Evolutionary conservation across 2,797 vertebrate species (phyloP).

Genomic region (Denticeps clupeoides): DNA sequence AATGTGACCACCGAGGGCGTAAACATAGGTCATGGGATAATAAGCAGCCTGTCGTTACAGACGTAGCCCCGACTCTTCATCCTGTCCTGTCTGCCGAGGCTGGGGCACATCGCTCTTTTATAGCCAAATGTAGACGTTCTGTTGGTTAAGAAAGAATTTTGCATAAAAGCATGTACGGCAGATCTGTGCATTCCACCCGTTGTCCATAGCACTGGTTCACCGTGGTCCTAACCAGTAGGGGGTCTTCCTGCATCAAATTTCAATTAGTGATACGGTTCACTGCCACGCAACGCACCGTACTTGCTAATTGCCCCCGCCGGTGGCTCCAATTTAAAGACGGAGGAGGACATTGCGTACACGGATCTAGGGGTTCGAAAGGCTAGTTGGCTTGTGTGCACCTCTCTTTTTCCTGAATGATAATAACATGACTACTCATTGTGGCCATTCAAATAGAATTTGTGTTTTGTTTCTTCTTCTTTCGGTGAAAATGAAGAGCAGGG

Average conservation of each 20-base stretch:
- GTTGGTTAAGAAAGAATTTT: no score
- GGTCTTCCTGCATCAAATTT: background rate
- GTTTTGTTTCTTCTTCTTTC: no score
- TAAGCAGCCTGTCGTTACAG: slow-evolving; percentile 45
- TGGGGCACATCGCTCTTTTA: no score
- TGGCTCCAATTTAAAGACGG: background rate
- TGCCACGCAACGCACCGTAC: background rate
- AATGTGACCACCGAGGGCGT: slow-evolving; percentile 40
- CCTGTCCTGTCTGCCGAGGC: background rate
- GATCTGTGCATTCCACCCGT: background rate
- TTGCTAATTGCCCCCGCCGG: background rate
- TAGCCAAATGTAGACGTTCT: no score
- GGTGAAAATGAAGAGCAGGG: no score
- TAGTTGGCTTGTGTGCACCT: no score
- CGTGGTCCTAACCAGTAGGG: background rate
- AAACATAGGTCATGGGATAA: slow-evolving; percentile 41
- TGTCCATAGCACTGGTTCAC: background rate
- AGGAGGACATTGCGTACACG: background rate
- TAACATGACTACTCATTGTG: no score
- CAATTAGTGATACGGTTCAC: background rate
- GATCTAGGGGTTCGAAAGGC: no score
- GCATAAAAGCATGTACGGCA: no score
- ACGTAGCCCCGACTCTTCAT: slow-evolving; percentile 32
- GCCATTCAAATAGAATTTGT: no score
- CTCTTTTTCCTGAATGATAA: no score